A percentile compares a stretch with the other conserved stretches of the same genome.
Conservation (phyloP, 53 echinoderm and acorn worm species). For the Stichopus horrens region DNA sequence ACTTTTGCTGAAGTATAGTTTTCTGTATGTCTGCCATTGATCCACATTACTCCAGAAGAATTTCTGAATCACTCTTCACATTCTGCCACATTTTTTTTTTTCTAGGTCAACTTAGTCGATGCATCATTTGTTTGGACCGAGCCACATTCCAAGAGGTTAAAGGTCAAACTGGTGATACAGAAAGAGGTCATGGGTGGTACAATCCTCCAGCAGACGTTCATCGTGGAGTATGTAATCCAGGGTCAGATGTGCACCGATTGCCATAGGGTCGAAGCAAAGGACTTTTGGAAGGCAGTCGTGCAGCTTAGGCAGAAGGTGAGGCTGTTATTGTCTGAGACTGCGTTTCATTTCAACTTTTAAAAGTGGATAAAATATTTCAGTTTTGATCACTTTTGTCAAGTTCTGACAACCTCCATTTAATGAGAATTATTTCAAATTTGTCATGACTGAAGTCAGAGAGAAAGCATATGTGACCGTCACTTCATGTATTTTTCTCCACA, state of each 20-base stretch:
- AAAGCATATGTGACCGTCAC: too few relatives aligned
- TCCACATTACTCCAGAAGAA: too few relatives aligned
- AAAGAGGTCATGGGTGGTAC: conserved; percentile 92
- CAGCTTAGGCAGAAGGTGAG: conserved; percentile 92
- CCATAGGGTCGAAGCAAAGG: conserved; percentile 92
- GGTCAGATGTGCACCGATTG: conserved; percentile 95
- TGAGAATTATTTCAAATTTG: too few relatives aligned
- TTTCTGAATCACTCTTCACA: background rate
- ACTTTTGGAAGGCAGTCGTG: conserved; percentile 95
- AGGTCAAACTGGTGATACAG: conserved; percentile 94
- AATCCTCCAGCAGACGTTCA: conserved; percentile 86
- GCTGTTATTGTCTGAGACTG: background rate
- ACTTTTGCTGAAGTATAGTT: too few relatives aligned
- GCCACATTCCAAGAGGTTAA: conserved; percentile 93
- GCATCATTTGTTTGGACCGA: conserved; percentile 96
- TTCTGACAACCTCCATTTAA: background rate
- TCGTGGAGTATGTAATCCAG: conserved; percentile 88
- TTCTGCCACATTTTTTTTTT: background rate
- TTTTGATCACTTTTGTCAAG: background rate
- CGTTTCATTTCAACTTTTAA: background rate
- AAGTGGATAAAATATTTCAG: background rate
- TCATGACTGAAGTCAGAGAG: too few relatives aligned
- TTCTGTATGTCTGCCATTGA: too few relatives aligned
- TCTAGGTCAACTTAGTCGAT: conserved; percentile 78
- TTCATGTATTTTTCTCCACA: too few relatives aligned